phyloP scores from a whole-genome alignment of 2,888 invertebrate genomes.

The Boloria euphrosyne region DNA sequence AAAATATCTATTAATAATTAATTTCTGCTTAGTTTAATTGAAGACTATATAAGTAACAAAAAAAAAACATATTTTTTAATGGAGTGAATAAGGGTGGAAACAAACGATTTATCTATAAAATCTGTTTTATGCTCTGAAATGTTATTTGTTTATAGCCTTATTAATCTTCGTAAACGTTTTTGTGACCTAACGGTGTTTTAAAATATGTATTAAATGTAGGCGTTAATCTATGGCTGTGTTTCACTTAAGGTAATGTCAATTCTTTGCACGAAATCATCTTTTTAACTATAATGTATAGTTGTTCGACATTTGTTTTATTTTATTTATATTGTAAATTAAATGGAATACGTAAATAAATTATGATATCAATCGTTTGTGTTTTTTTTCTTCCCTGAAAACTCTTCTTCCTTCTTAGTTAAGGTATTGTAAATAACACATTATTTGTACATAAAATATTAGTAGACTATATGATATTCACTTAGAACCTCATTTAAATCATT shows the following conservation, averaged over 20 bases:
- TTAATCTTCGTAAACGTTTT: neutral
- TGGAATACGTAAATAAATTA: conserved; percentile 75
- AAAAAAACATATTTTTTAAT: too few species aligned
- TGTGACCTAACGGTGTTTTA: conserved; percentile 4
- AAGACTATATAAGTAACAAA: too few species aligned
- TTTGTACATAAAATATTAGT: neutral
- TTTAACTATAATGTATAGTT: conserved; percentile 69
- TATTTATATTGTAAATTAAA: conserved; percentile 6
- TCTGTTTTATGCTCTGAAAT: too few species aligned
- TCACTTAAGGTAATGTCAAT: conserved; percentile 81
- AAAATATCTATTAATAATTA: too few species aligned
- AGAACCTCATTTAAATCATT: too few species aligned
- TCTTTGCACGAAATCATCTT: conserved; percentile 79
- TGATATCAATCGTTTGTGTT: conserved; percentile 43
- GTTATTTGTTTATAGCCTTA: neutral
- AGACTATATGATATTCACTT: neutral
- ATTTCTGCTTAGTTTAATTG: too few species aligned
- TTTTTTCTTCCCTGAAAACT: neutral
- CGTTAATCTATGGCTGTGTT: conserved; percentile 79
- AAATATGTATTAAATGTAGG: conserved; percentile 34
- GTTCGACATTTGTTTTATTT: conserved; percentile 63
- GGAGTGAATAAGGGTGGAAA: too few species aligned
- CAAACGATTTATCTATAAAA: too few species aligned
- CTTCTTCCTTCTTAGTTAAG: neutral
- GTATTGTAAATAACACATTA: neutral